Base-by-base conservation (phyloP, 2,113 vertebrate genomes). In the Pterocles gutturalis region DNA sequence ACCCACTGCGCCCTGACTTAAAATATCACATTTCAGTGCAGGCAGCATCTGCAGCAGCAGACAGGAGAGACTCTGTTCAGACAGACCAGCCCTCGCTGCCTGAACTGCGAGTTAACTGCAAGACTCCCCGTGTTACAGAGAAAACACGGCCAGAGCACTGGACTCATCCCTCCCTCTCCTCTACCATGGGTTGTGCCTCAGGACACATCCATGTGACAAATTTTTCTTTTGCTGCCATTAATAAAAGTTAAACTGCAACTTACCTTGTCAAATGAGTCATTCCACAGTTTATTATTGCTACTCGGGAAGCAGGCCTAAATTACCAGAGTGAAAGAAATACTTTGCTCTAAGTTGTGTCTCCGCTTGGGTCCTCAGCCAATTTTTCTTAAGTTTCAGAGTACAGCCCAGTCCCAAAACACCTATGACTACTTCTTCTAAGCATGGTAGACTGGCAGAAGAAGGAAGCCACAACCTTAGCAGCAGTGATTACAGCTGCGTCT, bases 11-110 rank as follows among this genome's bases (percentile, higher is more conserved):
- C 9, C 36, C 53, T 0, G 3, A 43, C 26, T 36, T 29, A 18
- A 75, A 41, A 25, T 4, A 41, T 0, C 10, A 0, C 0, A 0
- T 48, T 85, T n/a, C 38, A 17, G 24, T 7, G 48, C 2, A 0
- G 62, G 71, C 46, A 87, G 55, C 76, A 78, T 6, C 38, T 60
- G 51, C 51, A 83, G 48, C 80, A 84, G 76, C 45, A 53, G 60
- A 31, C 10, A 81, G 34, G 18, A 75, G 48, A 48, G 33, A 29
- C 24, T 89, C 78, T 64, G 33, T 46, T 58, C 67, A 51, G 49
- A 15, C 4, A 6, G 0, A 33, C 0, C 4, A 69, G 22, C 28
- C 67, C 14, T 38, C 19, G 8, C 36, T 43, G n/a, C 18, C 54
- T n/a, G 17, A 78, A 55, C 21, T 17, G n/a, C 0, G 2, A 41